These are phyloP conservation scores for Opisthocomus hoazin DNA, from an alignment of 2,113 vertebrate genomes.

Conservation along the genomic window DNA sequence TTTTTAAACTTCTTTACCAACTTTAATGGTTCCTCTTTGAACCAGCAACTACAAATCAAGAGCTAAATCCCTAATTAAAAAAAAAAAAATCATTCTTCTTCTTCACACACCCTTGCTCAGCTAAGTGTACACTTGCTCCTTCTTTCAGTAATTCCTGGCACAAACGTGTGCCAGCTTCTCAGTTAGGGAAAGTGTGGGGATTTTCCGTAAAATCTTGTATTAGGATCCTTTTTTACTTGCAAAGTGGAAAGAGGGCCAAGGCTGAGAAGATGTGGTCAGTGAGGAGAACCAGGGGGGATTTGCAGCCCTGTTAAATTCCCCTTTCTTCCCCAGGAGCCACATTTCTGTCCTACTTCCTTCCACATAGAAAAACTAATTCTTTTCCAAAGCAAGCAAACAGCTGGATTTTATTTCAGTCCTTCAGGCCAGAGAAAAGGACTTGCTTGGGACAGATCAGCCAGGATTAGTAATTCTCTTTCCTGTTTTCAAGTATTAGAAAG, in stretches of 20 bases:
- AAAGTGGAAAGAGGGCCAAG: not conserved
- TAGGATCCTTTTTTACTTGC: not conserved
- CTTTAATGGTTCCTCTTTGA: not conserved
- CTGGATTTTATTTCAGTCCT: not conserved
- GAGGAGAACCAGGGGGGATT: not conserved
- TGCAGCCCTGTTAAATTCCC: not conserved
- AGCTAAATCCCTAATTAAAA: not conserved
- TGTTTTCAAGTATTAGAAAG: not conserved
- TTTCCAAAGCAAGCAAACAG: constrained; percentile 9
- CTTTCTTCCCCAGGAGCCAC: not conserved
- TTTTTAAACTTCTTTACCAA: no score
- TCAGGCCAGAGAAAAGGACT: not conserved
- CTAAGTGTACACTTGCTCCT: not conserved
- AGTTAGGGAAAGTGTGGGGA: not conserved
- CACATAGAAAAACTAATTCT: not conserved
- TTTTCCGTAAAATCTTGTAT: not conserved
- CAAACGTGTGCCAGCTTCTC: not conserved
- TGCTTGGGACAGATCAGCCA: not conserved
- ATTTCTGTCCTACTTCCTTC: not conserved
- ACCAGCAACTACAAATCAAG: not conserved
- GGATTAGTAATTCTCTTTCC: not conserved
- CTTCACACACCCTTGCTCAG: not conserved
- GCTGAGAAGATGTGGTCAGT: not conserved
- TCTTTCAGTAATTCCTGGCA: not conserved
- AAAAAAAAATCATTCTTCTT: not conserved